Conservation (phyloP, 2,113 vertebrate species). For the Epinephelus moara region DNA sequence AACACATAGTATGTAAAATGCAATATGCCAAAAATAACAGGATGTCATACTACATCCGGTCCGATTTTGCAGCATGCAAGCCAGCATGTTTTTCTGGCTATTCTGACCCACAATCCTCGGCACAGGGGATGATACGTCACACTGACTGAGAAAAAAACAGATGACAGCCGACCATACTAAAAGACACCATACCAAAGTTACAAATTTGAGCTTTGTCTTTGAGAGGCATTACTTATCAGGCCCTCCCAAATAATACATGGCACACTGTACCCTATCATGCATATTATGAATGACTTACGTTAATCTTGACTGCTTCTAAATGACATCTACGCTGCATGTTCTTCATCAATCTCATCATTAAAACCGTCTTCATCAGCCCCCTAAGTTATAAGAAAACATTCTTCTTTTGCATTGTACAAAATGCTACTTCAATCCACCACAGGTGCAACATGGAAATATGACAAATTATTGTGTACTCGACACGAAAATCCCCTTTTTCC, state of each 20-base stretch:
- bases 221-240: not conserved
- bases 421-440: not conserved
- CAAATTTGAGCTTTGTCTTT: not conserved
- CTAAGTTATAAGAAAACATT: constrained; percentile 6
- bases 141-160: too few species aligned
- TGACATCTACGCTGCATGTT: not conserved
- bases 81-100: too few species aligned
- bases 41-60: too few species aligned
- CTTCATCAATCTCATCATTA: not conserved
- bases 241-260: not conserved
- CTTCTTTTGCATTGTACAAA: constrained; percentile 26
- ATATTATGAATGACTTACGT: too few species aligned
- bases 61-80: too few species aligned
- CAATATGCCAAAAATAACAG: too few species aligned
- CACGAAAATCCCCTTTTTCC: not conserved
- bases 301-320: not conserved
- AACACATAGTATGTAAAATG: too few species aligned
- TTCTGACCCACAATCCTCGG: too few species aligned
- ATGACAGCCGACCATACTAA: too few species aligned
- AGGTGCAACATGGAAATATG: not conserved
- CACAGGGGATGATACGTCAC: too few species aligned
- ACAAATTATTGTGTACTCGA: not conserved
- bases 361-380: not conserved
- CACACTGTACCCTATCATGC: not conserved
- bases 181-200: not conserved